Base-by-base conservation (phyloP, 2,797 vertebrate species). In the Picus viridis region DNA sequence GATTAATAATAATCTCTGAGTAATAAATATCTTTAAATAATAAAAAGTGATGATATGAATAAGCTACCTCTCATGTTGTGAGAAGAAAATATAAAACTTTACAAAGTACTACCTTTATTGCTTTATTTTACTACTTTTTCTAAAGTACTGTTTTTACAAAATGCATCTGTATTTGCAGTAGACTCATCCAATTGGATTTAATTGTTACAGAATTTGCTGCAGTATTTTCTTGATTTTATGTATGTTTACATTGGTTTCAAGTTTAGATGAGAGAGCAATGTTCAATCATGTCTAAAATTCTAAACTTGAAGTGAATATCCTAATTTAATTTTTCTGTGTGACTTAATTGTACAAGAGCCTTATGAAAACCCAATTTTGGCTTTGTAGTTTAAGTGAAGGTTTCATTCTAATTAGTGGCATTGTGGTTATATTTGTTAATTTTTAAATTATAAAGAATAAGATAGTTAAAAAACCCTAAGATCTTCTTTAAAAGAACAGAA, bases 81-180 rank as follows among this genome's bases (percentile, higher is more conserved):
- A 4, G 39, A 80, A 94, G 39, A 69, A 59, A 53, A 5, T 8
- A 29, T 72, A 76, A 92, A 86, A 70, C 12, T 6, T 49, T 72
- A 80, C 71, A 47, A 87, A 83, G 27, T 53, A 73, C 17, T 87
- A 51, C 24, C 49, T 51, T 51, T 51, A 51, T 24, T 51, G 49
- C 23, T 51, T 27, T 27, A 27, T 54, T 54, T 53, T 53, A 53
- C 14, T 53, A 27, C 51, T 27, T 27, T 16, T 14, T 63, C 74
- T 71, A 47, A 87, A 83, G 27, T 53, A 73, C 19, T 89, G 3
- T 75, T 92, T 94, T 85, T 80, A 88, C n/a, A 86, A 61, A 91
- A 56, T 61, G 70, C 15, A 76, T 86, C 36, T 84, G 20, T 79
- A 72, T 41, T 78, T 90, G 45, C 77, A 84, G 88, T 4, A 93